phyloP scores from a whole-genome alignment of 1,140 invertebrate genomes.

The Papilio xuthus region DNA sequence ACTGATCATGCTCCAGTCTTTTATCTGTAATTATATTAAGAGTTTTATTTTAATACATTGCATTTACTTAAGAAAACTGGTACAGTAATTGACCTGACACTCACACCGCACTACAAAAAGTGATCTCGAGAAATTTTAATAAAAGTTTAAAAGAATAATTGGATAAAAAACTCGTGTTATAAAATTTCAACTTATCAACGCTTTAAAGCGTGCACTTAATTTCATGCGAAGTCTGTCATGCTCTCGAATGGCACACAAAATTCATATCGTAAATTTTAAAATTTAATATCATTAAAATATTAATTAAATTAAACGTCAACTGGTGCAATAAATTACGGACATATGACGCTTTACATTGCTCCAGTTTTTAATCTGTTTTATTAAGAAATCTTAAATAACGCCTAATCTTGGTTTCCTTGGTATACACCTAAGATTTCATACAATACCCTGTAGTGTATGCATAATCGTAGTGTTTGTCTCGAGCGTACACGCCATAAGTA shows the following conservation, averaged over 20 bases:
- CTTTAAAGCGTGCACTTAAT: slow-evolving; percentile 29
- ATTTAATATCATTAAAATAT: slow-evolving; percentile 31
- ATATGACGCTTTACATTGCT: not conserved
- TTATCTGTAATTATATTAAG: slow-evolving; percentile 8
- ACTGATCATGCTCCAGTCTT: not conserved
- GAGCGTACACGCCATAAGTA: too few species aligned
- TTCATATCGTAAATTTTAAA: slow-evolving; percentile 29
- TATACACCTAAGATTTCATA: not conserved
- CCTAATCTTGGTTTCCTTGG: too few species aligned
- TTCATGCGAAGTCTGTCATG: slow-evolving; percentile 33
- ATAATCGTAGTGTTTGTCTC: too few species aligned
- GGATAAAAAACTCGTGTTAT: slow-evolving; percentile 25
- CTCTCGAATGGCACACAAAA: slow-evolving; percentile 24
- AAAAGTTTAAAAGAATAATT: slow-evolving; percentile 31
- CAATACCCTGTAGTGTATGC: too few species aligned
- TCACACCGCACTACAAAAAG: not conserved
- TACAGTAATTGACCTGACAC: slow-evolving; percentile 32
- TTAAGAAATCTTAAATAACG: too few species aligned
- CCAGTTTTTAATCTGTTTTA: not conserved
- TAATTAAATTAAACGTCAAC: slow-evolving; percentile 35
- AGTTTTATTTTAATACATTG: not conserved
- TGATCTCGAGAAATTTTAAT: slow-evolving; percentile 10
- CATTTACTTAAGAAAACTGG: slow-evolving; percentile 22
- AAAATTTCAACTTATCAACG: slow-evolving; percentile 28
- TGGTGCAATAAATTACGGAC: not conserved